Conservation (phyloP, 2,797 vertebrate genomes). For the Molothrus aeneus region DNA sequence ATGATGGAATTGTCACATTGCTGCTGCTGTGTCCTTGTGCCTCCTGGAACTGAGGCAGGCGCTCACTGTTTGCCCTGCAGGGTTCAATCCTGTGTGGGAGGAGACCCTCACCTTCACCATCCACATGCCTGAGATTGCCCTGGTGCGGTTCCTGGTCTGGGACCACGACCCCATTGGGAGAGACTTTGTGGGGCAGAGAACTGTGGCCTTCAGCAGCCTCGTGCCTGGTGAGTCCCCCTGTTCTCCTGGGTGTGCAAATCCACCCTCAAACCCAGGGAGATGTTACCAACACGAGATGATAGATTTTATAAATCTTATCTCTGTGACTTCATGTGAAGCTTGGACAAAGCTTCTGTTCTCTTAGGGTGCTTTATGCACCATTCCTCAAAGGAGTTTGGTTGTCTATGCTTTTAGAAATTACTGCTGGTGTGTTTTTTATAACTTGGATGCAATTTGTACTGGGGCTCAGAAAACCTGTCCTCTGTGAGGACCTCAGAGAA, state of each 20-base stretch:
- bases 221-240: slow-evolving; percentile 85
- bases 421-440: not conserved
- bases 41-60: not conserved
- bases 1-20: not conserved
- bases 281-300: accelerated
- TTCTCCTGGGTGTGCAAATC: not conserved
- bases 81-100: slow-evolving; percentile 99
- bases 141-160: slow-evolving; percentile 97
- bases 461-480: not conserved
- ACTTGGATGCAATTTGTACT: not conserved
- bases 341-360: not conserved
- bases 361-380: not conserved
- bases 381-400: not conserved
- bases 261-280: not conserved
- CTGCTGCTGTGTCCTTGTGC: not conserved
- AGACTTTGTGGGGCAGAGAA: slow-evolving; percentile 97
- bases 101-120: slow-evolving; percentile 95
- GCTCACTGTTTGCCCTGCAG: slow-evolving; percentile 65
- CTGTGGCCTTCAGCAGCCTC: slow-evolving; percentile 93
- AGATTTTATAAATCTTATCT: accelerated
- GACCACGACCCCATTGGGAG: slow-evolving; percentile 97
- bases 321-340: not conserved
- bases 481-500: not conserved
- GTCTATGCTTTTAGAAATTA: not conserved
- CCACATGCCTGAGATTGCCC: slow-evolving; percentile 93